Evolutionary conservation across 2,113 vertebrate species (phyloP).

Genomic region (Cisticola juncidis): DNA sequence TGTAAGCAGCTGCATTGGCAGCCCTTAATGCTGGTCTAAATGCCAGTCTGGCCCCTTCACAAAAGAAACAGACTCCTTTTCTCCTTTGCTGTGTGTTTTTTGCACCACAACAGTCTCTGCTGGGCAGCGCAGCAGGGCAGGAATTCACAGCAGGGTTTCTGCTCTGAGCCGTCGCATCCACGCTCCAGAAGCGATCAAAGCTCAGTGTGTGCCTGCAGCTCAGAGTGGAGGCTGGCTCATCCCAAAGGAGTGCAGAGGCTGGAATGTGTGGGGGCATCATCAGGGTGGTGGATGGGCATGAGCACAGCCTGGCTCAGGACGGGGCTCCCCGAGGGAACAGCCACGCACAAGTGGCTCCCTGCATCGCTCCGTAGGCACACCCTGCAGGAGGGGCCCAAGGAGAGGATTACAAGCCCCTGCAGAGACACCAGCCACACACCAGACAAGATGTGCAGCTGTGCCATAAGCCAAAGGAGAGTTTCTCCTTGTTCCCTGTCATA

Average conservation of each 20-base stretch:
- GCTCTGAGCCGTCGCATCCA: background rate
- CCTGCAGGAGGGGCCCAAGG: background rate
- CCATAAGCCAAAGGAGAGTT: background rate
- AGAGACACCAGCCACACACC: background rate
- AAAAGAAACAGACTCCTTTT: background rate
- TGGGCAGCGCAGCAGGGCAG: background rate
- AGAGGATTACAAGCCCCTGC: background rate
- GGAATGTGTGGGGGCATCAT: rapidly evolving
- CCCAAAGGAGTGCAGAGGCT: background rate
- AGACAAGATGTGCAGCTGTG: rapidly evolving
- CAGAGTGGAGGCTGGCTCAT: background rate
- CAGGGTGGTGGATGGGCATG: rapidly evolving
- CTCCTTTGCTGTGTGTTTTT: background rate
- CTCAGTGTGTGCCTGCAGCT: background rate
- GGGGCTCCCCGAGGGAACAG: rapidly evolving
- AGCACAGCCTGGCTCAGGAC: background rate
- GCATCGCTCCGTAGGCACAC: rapidly evolving
- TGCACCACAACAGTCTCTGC: background rate
- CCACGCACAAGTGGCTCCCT: rapidly evolving
- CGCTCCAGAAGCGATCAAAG: rapidly evolving
- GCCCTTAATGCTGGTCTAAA: background rate
- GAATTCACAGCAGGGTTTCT: background rate
- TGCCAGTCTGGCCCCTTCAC: background rate
- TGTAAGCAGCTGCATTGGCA: background rate
- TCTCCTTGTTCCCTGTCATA: rapidly evolving